These are phyloP conservation scores for Phalacrocorax pelagicus DNA, from an alignment of 2,113 vertebrate genomes.

Conservation along the genomic window DNA sequence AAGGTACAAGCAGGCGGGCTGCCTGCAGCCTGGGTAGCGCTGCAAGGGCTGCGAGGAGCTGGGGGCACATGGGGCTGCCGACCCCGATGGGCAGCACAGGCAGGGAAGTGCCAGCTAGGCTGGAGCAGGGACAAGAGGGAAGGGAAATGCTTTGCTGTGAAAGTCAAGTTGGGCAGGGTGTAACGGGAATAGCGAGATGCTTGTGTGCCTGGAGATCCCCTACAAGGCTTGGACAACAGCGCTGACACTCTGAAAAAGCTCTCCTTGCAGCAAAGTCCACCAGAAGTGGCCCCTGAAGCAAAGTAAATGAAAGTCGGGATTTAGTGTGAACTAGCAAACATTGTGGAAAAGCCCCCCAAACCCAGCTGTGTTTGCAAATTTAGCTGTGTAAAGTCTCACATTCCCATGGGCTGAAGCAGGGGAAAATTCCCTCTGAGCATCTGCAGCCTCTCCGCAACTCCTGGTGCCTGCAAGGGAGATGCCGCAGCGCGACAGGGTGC, in stretches of 20 bases:
- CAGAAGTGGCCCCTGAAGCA: not conserved
- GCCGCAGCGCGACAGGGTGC: accelerated
- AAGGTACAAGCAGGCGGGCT: not conserved
- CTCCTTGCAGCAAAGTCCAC: not conserved
- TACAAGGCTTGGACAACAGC: not conserved
- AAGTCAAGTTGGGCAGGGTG: not conserved
- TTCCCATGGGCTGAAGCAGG: slow-evolving; percentile 16
- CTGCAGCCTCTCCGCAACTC: not conserved
- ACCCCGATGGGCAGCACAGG: accelerated
- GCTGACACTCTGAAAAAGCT: not conserved
- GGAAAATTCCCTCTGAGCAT: not conserved
- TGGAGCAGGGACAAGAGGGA: not conserved
- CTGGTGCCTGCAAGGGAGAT: not conserved
- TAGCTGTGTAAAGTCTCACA: slow-evolving; percentile 40
- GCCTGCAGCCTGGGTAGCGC: accelerated
- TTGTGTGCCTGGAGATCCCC: not conserved
- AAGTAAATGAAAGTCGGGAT: slow-evolving; percentile 32
- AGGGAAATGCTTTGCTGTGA: accelerated
- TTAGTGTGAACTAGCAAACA: slow-evolving; percentile 36
- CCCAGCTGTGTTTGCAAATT: slow-evolving; percentile 54
- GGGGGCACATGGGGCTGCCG: accelerated
- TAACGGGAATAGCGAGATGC: not conserved
- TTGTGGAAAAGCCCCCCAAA: not conserved
- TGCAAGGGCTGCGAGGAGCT: not conserved
- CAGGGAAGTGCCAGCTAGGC: not conserved